Evolutionary conservation across 92 coral and sea anemone genomes (phyloP), one percentile per base, ranked within the genome.

Genomic region (Isaurus tuberculatus): DNA sequence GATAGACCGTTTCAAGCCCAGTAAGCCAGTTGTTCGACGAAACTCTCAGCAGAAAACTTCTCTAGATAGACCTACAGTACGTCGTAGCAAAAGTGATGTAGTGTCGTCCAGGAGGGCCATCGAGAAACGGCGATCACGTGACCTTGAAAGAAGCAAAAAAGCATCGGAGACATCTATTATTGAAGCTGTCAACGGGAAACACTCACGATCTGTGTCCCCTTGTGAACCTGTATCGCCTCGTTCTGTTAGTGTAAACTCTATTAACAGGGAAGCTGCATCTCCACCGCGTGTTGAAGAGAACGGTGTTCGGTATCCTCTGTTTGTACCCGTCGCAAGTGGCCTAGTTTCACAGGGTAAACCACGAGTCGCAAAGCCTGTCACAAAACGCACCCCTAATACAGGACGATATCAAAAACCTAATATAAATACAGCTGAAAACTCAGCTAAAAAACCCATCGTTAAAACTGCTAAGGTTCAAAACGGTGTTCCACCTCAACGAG

Each of bases 21-120:
- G 86, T 43, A 89, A 88, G 7, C 86, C 90, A 66, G 70, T 77
- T 3, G 25, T 60, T 58, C 82, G 82, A 4, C 69, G 82, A 29
- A 77, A 77, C 22, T 77, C 82, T 36, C 84, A 87, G 71, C 88
- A 63, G 58, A 87, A 75, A 27, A 40, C 82, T 0, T 28, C 84
- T 8, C 78, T 63, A 74, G 89, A 90, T 70, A 84, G 92, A 44
- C 83, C 69, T 66, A 92, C 88, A 61, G 84, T 92, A 43, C 83
- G 69, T 31, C 88, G 98, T 34, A 91, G 98, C 82, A 84, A 87
- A 70, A 94, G 98, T 81, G 98, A 94, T 94, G 95, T 89, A 89
- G 95, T 85, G 11, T 48, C 90, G 15, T 79, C 93, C 5, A 89
- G 88, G 84, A 79, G 66, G 75, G 63, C 94, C 42, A 71, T 71